Evolutionary conservation across 2,113 vertebrate species (phyloP), one percentile per base, ranked within the genome.

Genomic region (Anser cygnoides): DNA sequence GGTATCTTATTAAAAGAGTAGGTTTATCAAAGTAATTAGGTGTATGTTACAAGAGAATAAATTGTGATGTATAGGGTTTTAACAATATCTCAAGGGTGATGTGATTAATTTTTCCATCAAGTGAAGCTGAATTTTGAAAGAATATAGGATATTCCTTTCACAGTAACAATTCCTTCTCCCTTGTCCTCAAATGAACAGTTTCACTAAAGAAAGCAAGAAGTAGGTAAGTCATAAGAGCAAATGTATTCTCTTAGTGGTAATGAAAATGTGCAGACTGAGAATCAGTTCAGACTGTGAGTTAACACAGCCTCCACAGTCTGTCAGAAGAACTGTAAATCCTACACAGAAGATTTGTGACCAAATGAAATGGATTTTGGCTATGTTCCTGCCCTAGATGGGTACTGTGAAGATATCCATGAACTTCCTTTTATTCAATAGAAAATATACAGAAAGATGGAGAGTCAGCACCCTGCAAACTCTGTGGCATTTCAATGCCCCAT

Each of bases 291-390:
- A 57, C 41, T 76, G 37, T 76, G 59, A 89, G 62, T 84, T 90
- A 92, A 87, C 2, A 2, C 70, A 94, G 65, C 54, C 41, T 83
- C 43, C 59, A 80, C 84, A 71, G 70, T 65, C 77, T 82, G 80
- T 82, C 52, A 91, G 52, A 84, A 93, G 84, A 87, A 86, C 68
- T 94, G 68, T 81, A 92, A 96, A 95, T 94, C 85, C 84, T 58
- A 25, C 84, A 71, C 19, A 84, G 92, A 92, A 95, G 85, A 91
- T 93, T 87, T 94, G 46, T 6, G 55, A 82, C 72, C 65, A 84
- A 62, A 85, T 37, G 33, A 93, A 95, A 90, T 57, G 63, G 77
- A 91, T 94, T 95, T 96, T 80, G 89, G 74, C 37, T 89, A 23
- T 70, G 54, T 23, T 89, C 2, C 43, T 94, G 57, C 59, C 43